phyloP scores from a whole-genome alignment of 2,888 invertebrate species.

The Drosophila atroscutellata region DNA sequence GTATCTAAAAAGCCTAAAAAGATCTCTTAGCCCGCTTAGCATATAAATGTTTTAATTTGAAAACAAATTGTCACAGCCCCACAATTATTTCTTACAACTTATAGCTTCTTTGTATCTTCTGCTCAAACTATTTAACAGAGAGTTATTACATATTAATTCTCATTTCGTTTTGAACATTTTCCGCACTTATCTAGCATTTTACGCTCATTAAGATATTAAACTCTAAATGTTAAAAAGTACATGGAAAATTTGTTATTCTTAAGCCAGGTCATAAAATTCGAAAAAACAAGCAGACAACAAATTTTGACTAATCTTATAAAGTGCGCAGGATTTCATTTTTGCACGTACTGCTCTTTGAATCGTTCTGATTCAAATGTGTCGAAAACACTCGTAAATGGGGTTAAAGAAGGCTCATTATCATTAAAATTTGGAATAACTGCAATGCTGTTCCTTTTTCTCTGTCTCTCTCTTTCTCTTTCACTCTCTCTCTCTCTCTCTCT shows the following conservation, averaged over 20 bases:
- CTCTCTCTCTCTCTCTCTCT: neutral
- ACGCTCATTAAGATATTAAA: neutral
- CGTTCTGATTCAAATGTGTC: neutral
- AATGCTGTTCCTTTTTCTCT: neutral
- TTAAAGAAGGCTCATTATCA: slow-evolving; percentile 53
- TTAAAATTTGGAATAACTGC: slow-evolving; percentile 39
- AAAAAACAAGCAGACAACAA: slow-evolving; percentile 3
- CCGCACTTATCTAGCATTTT: neutral
- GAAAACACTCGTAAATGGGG: slow-evolving; percentile 13
- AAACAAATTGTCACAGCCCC: neutral
- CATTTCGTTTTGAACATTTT: too few species aligned
- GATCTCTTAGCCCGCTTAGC: neutral
- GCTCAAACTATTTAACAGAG: neutral
- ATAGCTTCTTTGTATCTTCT: neutral
- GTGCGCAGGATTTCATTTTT: slow-evolving; percentile 3
- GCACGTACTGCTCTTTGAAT: neutral
- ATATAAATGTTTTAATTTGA: neutral
- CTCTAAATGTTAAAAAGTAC: neutral
- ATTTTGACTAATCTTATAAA: slow-evolving; percentile 8
- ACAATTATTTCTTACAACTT: neutral
- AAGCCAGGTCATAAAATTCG: neutral
- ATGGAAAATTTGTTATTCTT: neutral
- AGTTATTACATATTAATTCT: neutral
- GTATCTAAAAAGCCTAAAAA: neutral
- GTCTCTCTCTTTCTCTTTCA: neutral